Evolutionary conservation across 2,113 vertebrate genomes (phyloP).

Genomic region (Onychostruthus taczanowskii): DNA sequence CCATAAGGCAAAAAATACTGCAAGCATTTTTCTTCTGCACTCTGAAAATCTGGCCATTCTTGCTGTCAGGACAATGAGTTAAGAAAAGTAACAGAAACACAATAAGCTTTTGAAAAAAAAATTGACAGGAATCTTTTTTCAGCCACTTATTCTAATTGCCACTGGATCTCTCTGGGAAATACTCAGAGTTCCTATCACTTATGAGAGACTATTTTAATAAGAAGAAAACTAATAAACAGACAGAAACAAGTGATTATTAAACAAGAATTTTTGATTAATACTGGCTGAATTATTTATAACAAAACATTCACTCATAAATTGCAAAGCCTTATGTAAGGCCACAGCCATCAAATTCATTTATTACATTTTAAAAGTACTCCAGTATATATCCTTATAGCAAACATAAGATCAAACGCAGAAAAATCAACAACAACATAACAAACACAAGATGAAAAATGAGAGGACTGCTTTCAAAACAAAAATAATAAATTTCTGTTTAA

Average conservation of each 20-base stretch:
- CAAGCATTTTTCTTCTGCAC: background rate
- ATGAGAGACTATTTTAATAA: background rate
- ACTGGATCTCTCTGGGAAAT: background rate
- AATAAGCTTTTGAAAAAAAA: background rate
- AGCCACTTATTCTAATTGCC: background rate
- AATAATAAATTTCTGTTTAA: background rate
- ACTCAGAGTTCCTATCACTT: background rate
- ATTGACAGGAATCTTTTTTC: background rate
- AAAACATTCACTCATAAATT: background rate
- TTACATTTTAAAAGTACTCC: background rate
- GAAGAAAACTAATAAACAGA: conserved; percentile 3
- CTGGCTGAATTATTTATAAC: conserved; percentile 54
- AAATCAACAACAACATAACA: background rate
- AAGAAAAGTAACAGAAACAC: background rate
- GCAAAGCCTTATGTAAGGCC: background rate
- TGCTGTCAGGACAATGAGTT: background rate
- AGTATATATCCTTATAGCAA: background rate
- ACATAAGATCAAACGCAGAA: background rate
- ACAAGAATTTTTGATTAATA: conserved; percentile 53
- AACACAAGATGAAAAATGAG: background rate
- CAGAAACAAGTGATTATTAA: background rate
- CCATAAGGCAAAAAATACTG: background rate
- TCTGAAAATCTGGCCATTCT: background rate
- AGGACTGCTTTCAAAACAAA: background rate
- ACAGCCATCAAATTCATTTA: background rate